Evolutionary conservation across 2,888 invertebrate genomes (phyloP).

Genomic region (Euproctis similis): DNA sequence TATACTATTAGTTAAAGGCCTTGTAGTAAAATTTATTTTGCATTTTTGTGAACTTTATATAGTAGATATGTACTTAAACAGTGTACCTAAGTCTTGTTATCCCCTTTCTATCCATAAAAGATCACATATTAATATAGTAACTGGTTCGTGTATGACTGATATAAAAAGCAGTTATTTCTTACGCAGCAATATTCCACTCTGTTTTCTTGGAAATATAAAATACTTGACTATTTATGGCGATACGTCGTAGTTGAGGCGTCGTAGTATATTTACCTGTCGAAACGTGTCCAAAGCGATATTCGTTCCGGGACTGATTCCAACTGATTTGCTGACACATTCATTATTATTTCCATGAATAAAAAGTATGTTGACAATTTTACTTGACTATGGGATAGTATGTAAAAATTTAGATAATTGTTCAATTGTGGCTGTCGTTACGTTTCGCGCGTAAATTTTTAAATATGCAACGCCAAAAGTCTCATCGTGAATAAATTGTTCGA

Average conservation of each 20-base stretch:
- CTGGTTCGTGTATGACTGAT: too few relatives aligned
- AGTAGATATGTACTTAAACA: too few relatives aligned
- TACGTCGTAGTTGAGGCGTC: constrained; percentile 6
- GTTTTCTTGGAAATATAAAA: too few relatives aligned
- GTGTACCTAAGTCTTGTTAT: too few relatives aligned
- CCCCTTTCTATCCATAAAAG: too few relatives aligned
- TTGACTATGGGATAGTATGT: constrained; percentile 54
- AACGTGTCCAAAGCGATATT: constrained; percentile 25
- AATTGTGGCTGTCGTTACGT: constrained; percentile 34
- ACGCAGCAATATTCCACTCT: too few relatives aligned
- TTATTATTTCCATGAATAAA: constrained; percentile 54
- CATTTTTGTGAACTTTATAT: too few relatives aligned
- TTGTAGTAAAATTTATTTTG: too few relatives aligned
- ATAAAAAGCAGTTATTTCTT: too few relatives aligned
- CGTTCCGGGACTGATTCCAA: constrained; percentile 21
- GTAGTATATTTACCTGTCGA: constrained; percentile 16
- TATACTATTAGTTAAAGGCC: too few relatives aligned
- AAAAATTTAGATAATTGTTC: constrained; percentile 51
- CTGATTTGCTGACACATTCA: constrained; percentile 49
- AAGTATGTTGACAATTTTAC: constrained; percentile 43
- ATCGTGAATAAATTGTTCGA: constrained; percentile 22
- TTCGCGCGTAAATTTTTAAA: constrained; percentile 31
- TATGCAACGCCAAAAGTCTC: constrained; percentile 3
- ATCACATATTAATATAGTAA: too few relatives aligned
- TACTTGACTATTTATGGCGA: constrained; percentile 12